A percentile compares a stretch with the other conserved stretches of the same genome.
Conservation (phyloP, 2,888 invertebrate genomes). For the Taphrorychus bicolor region DNA sequence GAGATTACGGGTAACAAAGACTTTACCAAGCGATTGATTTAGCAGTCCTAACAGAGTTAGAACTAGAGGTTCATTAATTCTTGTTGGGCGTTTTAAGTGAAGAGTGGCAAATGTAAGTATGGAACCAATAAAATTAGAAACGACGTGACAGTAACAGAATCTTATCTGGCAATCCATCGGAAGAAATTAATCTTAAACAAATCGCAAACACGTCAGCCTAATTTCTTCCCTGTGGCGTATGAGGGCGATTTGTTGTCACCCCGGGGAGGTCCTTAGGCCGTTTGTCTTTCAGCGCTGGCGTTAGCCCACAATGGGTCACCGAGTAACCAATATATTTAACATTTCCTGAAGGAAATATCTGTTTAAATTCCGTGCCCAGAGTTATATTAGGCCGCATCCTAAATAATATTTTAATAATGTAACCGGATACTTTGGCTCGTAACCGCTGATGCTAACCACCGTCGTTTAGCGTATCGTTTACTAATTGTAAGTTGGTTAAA, state of each 20-base stretch:
- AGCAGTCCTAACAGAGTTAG: too few species aligned
- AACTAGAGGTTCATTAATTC: too few species aligned
- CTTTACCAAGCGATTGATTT: too few species aligned
- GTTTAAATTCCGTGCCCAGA: neutral
- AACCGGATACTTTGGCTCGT: slow-evolving; percentile 20
- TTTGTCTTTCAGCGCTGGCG: slow-evolving; percentile 37
- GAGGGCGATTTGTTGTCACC: slow-evolving; percentile 35
- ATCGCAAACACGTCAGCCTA: slow-evolving; percentile 26
- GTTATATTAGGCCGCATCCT: neutral
- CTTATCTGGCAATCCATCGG: too few species aligned
- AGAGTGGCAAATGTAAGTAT: too few species aligned
- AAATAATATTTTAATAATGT: slow-evolving; percentile 32
- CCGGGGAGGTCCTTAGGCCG: slow-evolving; percentile 19
- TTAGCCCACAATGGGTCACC: slow-evolving; percentile 27
- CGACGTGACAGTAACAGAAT: too few species aligned
- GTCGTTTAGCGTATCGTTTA: slow-evolving; percentile 45
- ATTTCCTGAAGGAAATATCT: neutral
- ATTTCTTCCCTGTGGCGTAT: slow-evolving; percentile 16
- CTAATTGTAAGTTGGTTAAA: slow-evolving; percentile 45
- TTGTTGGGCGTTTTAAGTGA: too few species aligned
- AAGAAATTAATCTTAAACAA: slow-evolving; percentile 32
- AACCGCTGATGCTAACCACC: slow-evolving; percentile 22
- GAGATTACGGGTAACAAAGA: too few species aligned
- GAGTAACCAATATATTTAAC: slow-evolving; percentile 27
- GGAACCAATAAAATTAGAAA: too few species aligned